Evolutionary conservation across 2,888 invertebrate genomes (phyloP), one percentile per base, ranked within the genome.

Genomic region (Macroteleia sp.): DNA sequence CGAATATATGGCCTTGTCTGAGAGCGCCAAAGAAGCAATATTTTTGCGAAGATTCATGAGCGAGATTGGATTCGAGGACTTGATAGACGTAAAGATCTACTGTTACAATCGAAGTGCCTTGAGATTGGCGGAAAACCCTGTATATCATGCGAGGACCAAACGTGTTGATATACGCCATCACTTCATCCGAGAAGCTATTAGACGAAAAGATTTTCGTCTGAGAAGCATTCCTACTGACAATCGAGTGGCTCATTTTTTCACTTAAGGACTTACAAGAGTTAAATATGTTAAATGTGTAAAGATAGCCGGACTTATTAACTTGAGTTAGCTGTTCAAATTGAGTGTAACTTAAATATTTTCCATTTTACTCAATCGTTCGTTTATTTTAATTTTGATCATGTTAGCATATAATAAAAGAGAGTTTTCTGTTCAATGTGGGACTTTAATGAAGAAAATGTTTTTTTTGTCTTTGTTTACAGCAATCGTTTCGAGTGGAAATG

Each of bases 71-170:
- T 73, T 75, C 42, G 20, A 34, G 4, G 22, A 52, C 0, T 36
- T 69, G 2, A 54, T 36, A 6, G 34, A 66, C 9, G 17, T 66
- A 0, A 54, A 5, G n/a, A 44, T 80, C 4, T 67, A 42, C 28
- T 57, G 61, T 14, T 77, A 82, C 36, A 82, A 77, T 32, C 42
- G 59, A 10, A 74, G 79, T 20, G 70, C 79, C 1, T 41, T 52
- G 6, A 36, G 12, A 19, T 30, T 77, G 3, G 66, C 67, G 8
- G 57, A 52, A 30, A 76, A 77, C 19, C 46, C 62, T 0, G 25
- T 34, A 5, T 59, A 56, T 44, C 67, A 64, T 16, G 42, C 67
- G 8, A 61, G 75, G 20, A 50, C 22, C 2, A 80, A 79, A 28
- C 67, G 67, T 20, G 62, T 78, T 10, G 75, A 74, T 34, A 25